Percentiles rank a stretch among this genome's conserved stretches.
These are phyloP conservation scores for Cyprinodon diabolis DNA, from an alignment of 2,797 vertebrate genomes.

Conservation along the genomic window DNA sequence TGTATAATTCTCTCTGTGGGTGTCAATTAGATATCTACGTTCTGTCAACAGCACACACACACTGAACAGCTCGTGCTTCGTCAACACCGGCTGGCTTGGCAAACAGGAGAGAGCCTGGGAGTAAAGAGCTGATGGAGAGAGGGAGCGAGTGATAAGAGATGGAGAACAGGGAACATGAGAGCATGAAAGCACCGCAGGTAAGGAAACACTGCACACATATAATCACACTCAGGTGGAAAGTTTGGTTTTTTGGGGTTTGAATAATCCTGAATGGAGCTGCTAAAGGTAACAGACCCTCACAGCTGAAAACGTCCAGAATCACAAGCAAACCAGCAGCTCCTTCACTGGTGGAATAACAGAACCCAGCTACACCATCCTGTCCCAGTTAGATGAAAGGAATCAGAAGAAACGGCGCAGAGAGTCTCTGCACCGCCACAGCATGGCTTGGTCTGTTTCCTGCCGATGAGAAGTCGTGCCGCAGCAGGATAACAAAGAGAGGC, in stretches of 20 bases:
- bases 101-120: slow-evolving; percentile 13
- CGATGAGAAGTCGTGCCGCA: slow-evolving; percentile 3
- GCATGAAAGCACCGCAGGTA: slow-evolving; percentile 62
- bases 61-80: slow-evolving; percentile 57
- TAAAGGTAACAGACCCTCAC: background rate
- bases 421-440: background rate
- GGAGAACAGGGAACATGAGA: slow-evolving; percentile 48
- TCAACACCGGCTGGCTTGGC: slow-evolving; percentile 70
- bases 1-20: slow-evolving; percentile 72
- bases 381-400: background rate
- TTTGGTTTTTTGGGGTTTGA: slow-evolving; percentile 11
- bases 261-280: background rate
- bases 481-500: slow-evolving; percentile 8
- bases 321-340: background rate
- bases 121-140: slow-evolving; percentile 33
- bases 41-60: slow-evolving; percentile 60
- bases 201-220: slow-evolving; percentile 43
- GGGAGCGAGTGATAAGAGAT: slow-evolving; percentile 37
- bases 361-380: background rate
- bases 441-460: background rate
- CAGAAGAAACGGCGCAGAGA: background rate
- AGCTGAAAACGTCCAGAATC: background rate
- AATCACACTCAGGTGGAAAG: slow-evolving; percentile 11
- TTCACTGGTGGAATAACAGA: background rate
- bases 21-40: slow-evolving; percentile 74